Conservation (phyloP, 2,113 vertebrate genomes). For the Oncorhynchus tshawytscha region DNA sequence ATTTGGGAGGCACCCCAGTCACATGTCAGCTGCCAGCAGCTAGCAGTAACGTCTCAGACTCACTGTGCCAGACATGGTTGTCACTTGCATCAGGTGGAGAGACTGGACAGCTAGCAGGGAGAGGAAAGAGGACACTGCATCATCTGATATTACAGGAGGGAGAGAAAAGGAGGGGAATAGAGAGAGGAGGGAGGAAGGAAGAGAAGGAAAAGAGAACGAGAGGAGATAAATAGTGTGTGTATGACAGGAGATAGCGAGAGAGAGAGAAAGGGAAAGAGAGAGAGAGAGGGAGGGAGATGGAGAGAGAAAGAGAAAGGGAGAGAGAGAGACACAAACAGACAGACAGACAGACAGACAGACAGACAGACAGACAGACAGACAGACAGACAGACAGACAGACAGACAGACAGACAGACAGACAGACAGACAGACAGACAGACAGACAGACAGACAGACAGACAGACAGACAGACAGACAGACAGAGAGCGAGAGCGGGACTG, state of each 20-base stretch:
- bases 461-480: neutral
- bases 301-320: neutral
- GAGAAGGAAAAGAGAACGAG: no score
- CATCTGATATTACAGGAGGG: neutral
- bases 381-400: neutral
- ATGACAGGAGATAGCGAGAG: no score
- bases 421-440: neutral
- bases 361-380: neutral
- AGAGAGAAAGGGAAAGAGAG: no score
- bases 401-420: neutral
- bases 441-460: neutral
- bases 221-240: no score
- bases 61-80: neutral
- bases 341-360: neutral
- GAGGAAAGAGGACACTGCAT: neutral
- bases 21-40: neutral
- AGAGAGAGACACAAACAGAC: no score
- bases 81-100: neutral
- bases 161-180: neutral
- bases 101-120: neutral
- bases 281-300: no score
- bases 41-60: neutral
- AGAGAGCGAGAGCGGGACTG: neutral
- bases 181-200: constrained; percentile 1
- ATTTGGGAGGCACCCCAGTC: no score